Evolutionary conservation across 1,140 invertebrate species (phyloP).

Genomic region (Zaprionus ornatus): DNA sequence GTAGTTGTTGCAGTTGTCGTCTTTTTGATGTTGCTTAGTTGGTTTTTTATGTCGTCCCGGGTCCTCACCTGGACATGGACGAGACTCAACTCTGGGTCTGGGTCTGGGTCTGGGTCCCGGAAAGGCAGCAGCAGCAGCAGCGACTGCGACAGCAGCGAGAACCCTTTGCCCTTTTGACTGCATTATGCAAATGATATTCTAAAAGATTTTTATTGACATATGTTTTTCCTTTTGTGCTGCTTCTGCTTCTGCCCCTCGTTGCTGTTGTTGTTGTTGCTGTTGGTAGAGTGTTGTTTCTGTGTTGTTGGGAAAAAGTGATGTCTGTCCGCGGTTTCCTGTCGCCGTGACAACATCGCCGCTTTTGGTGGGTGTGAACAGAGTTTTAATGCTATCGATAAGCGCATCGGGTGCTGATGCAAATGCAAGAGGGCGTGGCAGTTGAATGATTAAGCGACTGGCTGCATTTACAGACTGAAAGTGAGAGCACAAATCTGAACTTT

Average conservation of each 20-base stretch:
- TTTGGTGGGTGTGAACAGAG: slow-evolving; percentile 76
- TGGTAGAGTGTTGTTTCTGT: not conserved
- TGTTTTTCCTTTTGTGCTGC: slow-evolving; percentile 59
- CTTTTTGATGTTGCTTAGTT: slow-evolving; percentile 67
- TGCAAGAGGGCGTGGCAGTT: slow-evolving; percentile 23
- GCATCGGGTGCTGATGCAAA: slow-evolving; percentile 29
- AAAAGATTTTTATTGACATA: slow-evolving; percentile 81
- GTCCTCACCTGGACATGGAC: slow-evolving; percentile 43
- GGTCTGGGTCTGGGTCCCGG: slow-evolving; percentile 22
- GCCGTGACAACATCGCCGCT: slow-evolving; percentile 44
- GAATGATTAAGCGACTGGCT: slow-evolving; percentile 28
- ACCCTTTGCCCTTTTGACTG: slow-evolving; percentile 77
- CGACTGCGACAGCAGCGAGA: slow-evolving; percentile 22
- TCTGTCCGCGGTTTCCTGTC: slow-evolving; percentile 62
- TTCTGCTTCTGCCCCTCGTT: slow-evolving; percentile 14
- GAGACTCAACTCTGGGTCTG: not conserved
- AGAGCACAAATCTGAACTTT: slow-evolving; percentile 68
- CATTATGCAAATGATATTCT: slow-evolving; percentile 75
- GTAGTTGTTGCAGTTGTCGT: slow-evolving; percentile 58
- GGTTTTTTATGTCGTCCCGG: slow-evolving; percentile 42
- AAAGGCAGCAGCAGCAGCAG: slow-evolving; percentile 11
- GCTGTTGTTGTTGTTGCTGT: slow-evolving; percentile 1
- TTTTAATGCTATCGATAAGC: slow-evolving; percentile 54
- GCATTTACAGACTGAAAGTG: slow-evolving; percentile 48
- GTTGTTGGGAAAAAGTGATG: slow-evolving; percentile 13